Conservation (phyloP, 92 coral and sea anemone genomes). For the Plumapathes pennacea region DNA sequence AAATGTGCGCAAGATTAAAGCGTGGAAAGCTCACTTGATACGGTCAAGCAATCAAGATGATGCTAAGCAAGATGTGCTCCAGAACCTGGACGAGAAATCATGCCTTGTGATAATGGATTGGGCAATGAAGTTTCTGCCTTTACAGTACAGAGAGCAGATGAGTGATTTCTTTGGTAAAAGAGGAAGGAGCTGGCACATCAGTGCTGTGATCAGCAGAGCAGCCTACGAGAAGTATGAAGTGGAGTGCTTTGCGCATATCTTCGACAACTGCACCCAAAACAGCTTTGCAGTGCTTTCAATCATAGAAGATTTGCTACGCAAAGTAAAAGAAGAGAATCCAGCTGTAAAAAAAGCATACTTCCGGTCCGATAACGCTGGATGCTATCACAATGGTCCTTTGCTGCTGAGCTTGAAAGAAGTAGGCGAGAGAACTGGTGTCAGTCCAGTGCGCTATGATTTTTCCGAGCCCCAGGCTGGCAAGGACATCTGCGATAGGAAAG, state of each 20-base stretch:
- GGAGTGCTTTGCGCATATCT: conserved; percentile 14
- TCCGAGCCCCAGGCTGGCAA: conserved; percentile 57
- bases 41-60: conserved; percentile 26
- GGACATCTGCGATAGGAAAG: conserved; percentile 51
- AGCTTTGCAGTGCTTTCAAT: conserved; percentile 45
- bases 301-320: conserved; percentile 30
- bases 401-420: conserved; percentile 27
- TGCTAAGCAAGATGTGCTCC: conserved; percentile 30
- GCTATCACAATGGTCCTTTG: conserved; percentile 48
- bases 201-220: conserved; percentile 27
- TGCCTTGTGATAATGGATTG: conserved; percentile 33
- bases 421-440: conserved; percentile 31
- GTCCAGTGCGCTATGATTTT: conserved; percentile 32
- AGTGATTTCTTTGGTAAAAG: conserved; percentile 27
- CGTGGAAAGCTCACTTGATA: conserved; percentile 41
- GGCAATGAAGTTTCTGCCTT: conserved; percentile 19
- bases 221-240: conserved; percentile 9
- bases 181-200: conserved; percentile 37
- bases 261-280: conserved; percentile 10
- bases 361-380: conserved; percentile 48
- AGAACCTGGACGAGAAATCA: conserved; percentile 11
- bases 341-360: conserved; percentile 25
- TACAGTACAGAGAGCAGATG: conserved; percentile 34
- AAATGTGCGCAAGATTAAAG: conserved; percentile 1
- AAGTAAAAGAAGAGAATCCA: conserved; percentile 42